Evolutionary conservation across 2,888 invertebrate species (phyloP).

Genomic region (Nysson spinosus): DNA sequence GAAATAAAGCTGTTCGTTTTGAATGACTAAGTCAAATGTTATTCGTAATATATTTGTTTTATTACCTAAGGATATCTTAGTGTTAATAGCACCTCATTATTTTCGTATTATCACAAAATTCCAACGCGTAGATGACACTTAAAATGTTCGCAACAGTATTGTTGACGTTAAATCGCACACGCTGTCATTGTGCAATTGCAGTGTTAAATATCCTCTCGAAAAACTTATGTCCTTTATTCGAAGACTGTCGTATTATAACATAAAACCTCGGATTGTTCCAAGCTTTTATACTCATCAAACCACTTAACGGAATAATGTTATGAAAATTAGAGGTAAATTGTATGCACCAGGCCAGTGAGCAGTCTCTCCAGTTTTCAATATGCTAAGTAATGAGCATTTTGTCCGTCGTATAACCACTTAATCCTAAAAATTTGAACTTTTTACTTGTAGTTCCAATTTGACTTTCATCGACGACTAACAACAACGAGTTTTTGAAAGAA

Average conservation of each 20-base stretch:
- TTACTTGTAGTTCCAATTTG: conserved; percentile 10
- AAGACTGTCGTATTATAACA: conserved; percentile 5
- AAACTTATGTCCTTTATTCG: conserved; percentile 1
- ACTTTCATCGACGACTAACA: conserved; percentile 5
- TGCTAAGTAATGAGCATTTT: conserved; percentile 21
- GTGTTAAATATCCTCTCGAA: neutral
- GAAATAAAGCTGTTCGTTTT: no score
- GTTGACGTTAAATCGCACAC: conserved; percentile 35
- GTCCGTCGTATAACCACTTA: conserved; percentile 3
- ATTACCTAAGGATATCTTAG: no score
- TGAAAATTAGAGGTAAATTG: conserved; percentile 29
- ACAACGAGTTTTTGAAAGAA: conserved; percentile 19
- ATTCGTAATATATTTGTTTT: no score
- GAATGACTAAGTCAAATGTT: no score
- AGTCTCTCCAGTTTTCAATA: conserved; percentile 5
- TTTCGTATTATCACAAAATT: conserved; percentile 8
- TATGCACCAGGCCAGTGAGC: conserved; percentile 27
- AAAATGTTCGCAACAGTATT: conserved; percentile 19
- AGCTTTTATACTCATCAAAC: neutral
- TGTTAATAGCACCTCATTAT: conserved; percentile 29
- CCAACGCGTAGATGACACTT: conserved; percentile 6
- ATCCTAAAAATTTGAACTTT: neutral
- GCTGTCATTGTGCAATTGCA: conserved; percentile 18
- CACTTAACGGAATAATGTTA: conserved; percentile 10
- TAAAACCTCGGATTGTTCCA: neutral